Base-by-base conservation (phyloP, 2,888 invertebrate genomes). In the Hydrotaea diabolus region DNA sequence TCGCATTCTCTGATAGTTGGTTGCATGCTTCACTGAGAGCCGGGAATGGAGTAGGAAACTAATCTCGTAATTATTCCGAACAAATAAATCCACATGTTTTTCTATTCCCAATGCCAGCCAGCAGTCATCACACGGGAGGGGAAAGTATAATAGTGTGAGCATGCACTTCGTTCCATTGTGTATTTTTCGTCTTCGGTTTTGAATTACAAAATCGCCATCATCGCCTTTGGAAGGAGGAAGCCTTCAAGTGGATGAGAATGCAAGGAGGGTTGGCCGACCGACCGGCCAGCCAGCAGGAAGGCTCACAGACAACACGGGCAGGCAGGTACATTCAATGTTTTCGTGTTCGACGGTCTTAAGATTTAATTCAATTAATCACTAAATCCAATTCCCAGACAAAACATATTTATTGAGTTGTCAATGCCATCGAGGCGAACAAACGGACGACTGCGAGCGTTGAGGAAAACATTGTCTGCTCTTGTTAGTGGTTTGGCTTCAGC, bases 351-450 rank as follows among this genome's bases (percentile, higher is more conserved):
- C 21, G 15, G 36, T 77, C 69, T 77, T 62, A 77, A 55, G 77
- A 85, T 80, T 82, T 82, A 82, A 80, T 77, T 77, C 82, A 82
- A 85, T 85, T 85, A 85, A 85, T 82, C 85, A 82, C 82, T 80
- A 85, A 85, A 85, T 85, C 85, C 85, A 74, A 85, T 82, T 85
- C 73, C 85, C 74, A 82, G 82, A 85, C 82, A 85, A 77, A 85
- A 85, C 79, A 82, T 85, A 85, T 85, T 85, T 85, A 85, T 82
- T 85, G 85, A 85, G 82, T 85, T 85, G 82, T 85, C 85, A 85
- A 82, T 79, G 78, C 78, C 81, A 79, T 76, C 66, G 78, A 74
- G 76, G 76, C 76, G 82, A 85, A 85, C 85, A 82, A 21, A 31
- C 31, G 3, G 7, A 31, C 31, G 31, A 4, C 31, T 31, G 7